Conservation (phyloP, 2,113 vertebrate genomes). For the Gambusia holbrooki region DNA sequence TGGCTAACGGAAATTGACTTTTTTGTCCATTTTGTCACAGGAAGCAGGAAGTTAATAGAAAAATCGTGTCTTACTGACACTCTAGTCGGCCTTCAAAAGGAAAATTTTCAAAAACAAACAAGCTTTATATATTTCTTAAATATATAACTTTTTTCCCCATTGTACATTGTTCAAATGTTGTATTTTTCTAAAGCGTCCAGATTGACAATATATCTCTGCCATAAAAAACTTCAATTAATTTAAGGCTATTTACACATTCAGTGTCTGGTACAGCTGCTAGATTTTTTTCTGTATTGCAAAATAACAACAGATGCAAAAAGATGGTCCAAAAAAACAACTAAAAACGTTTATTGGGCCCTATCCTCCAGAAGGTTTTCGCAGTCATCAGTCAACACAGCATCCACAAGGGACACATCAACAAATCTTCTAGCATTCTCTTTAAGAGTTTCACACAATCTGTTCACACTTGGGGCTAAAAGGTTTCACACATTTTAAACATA, state of each 20-base stretch:
- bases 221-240: not conserved
- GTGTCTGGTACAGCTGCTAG: not conserved
- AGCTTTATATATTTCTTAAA: too few relatives aligned
- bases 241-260: not conserved
- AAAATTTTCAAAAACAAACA: too few relatives aligned
- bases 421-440: slow-evolving; percentile 20
- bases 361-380: slow-evolving; percentile 26
- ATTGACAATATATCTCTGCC: not conserved
- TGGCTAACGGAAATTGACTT: not conserved
- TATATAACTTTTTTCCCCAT: too few relatives aligned
- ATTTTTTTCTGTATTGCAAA: not conserved
- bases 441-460: slow-evolving; percentile 18
- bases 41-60: not conserved
- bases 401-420: slow-evolving; percentile 39
- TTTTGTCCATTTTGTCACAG: not conserved
- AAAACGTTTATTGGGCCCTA: slow-evolving; percentile 4
- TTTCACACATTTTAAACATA: slow-evolving; percentile 34
- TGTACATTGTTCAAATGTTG: too few relatives aligned
- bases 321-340: not conserved
- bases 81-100: too few relatives aligned
- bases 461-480: slow-evolving; percentile 21
- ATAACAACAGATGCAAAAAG: not conserved
- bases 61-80: too few relatives aligned
- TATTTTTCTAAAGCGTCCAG: not conserved
- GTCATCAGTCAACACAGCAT: slow-evolving; percentile 24